Percentiles rank a stretch among this genome's conserved stretches.
Evolutionary conservation across 1,140 invertebrate species (phyloP).

Genomic region (Drosophila setifemur): DNA sequence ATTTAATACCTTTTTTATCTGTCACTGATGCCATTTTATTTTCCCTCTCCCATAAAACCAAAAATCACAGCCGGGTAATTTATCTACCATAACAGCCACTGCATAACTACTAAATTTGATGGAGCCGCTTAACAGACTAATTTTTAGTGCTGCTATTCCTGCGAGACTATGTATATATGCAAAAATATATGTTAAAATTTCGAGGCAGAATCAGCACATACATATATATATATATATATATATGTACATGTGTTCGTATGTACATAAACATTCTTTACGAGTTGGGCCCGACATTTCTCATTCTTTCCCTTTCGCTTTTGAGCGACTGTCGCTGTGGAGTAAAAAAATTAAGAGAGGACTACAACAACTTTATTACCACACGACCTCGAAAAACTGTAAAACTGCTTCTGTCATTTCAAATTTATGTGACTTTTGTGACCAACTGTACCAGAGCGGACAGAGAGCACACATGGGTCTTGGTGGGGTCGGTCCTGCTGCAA

Average conservation of each 20-base stretch:
- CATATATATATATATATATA: constrained; percentile 11
- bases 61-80: constrained; percentile 35
- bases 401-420: constrained; percentile 76
- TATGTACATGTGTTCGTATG: too few species aligned
- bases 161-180: constrained; percentile 4
- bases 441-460: constrained; percentile 32
- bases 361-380: constrained; percentile 65
- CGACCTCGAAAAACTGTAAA: constrained; percentile 77
- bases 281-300: background rate
- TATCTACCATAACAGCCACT: constrained; percentile 52
- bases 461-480: constrained; percentile 10
- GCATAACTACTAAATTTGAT: constrained; percentile 27
- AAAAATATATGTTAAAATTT: too few species aligned
- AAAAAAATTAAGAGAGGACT: constrained; percentile 1
- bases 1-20: too few species aligned
- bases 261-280: constrained; percentile 57
- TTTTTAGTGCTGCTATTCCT: constrained; percentile 13
- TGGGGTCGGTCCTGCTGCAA: constrained; percentile 28
- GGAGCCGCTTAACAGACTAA: constrained; percentile 44
- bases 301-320: constrained; percentile 23
- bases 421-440: constrained; percentile 77
- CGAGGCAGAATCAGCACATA: constrained; percentile 17
- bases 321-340: constrained; percentile 18
- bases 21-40: too few species aligned
- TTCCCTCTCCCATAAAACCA: background rate